phyloP scores from a whole-genome alignment of 2,888 invertebrate species.

The Ptilodon capucinus region DNA sequence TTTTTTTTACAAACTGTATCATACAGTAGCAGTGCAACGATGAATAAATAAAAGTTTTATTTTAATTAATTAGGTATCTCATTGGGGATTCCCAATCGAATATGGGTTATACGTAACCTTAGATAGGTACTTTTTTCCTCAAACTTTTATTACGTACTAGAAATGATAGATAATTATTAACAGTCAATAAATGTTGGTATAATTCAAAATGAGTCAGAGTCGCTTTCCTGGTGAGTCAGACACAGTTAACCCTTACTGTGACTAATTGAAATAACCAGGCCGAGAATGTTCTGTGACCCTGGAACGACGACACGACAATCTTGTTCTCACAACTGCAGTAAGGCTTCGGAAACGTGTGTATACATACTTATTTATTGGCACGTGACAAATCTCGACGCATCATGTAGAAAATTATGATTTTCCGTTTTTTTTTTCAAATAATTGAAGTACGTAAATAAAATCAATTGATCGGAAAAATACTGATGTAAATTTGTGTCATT shows the following conservation, averaged over 20 bases:
- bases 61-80: no score
- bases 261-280: not conserved
- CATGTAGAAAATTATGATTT: no score
- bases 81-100: no score
- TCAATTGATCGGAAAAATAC: no score
- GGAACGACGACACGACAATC: constrained; percentile 16
- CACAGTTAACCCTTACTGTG: not conserved
- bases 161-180: not conserved
- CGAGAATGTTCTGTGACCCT: constrained; percentile 5
- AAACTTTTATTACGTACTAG: not conserved
- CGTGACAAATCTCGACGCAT: no score
- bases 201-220: not conserved
- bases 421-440: no score
- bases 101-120: no score
- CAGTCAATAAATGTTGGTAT: not conserved
- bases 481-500: no score
- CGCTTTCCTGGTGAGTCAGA: not conserved
- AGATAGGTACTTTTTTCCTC: not conserved
- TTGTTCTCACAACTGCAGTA: constrained; percentile 19
- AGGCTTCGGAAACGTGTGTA: constrained; percentile 21
- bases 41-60: no score
- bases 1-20: no score
- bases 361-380: constrained; percentile 14
- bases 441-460: no score
- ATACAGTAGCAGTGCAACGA: no score